A percentile compares a stretch with the other conserved stretches of the same genome.
Evolutionary conservation across 92 coral and sea anemone genomes (phyloP).

Genomic region (Heliopora coerulea): DNA sequence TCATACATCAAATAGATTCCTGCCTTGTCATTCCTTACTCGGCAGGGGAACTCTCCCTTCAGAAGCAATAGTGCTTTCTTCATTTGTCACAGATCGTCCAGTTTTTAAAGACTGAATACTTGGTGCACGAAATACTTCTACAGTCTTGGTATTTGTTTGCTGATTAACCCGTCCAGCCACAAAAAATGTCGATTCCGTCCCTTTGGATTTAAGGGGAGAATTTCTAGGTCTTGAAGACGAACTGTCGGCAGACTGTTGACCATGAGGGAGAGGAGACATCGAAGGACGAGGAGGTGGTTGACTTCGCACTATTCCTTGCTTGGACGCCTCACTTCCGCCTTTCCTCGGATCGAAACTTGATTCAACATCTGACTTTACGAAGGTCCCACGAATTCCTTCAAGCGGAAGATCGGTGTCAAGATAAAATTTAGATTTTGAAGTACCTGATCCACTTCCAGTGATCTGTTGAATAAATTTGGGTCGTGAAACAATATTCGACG

Average conservation of each 20-base stretch:
- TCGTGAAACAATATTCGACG: constrained; percentile 5
- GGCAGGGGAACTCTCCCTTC: constrained; percentile 21
- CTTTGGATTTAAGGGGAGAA: background rate
- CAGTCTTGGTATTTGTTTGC: constrained; percentile 21
- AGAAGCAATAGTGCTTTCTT: constrained; percentile 8
- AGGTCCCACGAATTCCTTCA: constrained; percentile 37
- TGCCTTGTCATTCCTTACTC: background rate
- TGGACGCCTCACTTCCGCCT: background rate
- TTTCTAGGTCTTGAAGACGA: background rate
- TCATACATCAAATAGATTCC: no score
- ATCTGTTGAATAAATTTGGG: constrained; percentile 11
- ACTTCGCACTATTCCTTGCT: background rate
- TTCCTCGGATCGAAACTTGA: background rate
- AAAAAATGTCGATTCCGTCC: constrained; percentile 31
- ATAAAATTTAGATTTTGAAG: constrained; percentile 28
- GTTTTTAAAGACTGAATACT: constrained; percentile 19
- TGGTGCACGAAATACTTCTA: constrained; percentile 35
- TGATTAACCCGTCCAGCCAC: constrained; percentile 41
- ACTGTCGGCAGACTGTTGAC: background rate
- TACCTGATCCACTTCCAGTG: background rate
- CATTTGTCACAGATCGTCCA: constrained; percentile 18
- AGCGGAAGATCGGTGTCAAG: constrained; percentile 35
- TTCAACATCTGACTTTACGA: constrained; percentile 3
- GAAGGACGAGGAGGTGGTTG: constrained; percentile 25
- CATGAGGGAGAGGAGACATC: constrained; percentile 14